Percentiles rank a stretch among this genome's conserved stretches.
These are phyloP conservation scores for Todus mexicanus DNA, from an alignment of 2,797 vertebrate species.

Conservation along the genomic window DNA sequence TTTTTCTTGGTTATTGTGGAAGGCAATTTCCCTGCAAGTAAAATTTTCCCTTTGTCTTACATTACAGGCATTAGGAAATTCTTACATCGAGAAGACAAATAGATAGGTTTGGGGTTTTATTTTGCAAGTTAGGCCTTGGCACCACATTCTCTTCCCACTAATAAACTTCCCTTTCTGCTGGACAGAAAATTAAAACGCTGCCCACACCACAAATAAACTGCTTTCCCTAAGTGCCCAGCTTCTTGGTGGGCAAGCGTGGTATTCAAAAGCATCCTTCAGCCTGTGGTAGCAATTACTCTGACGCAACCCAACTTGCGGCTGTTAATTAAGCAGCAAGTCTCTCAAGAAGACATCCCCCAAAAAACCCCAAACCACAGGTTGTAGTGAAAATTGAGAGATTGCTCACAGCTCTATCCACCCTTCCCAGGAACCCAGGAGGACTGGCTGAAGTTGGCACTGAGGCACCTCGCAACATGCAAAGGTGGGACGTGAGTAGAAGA, in stretches of 20 bases:
- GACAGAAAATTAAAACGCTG: background rate
- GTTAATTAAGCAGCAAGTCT: slow-evolving; percentile 36
- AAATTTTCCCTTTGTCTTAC: slow-evolving; percentile 56
- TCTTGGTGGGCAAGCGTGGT: slow-evolving; percentile 29
- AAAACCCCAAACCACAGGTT: background rate
- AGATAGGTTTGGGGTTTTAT: slow-evolving; percentile 35
- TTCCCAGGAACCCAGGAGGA: background rate
- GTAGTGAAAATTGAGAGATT: background rate
- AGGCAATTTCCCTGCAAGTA: slow-evolving; percentile 52
- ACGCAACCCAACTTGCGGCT: background rate
- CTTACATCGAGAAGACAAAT: slow-evolving; percentile 13
- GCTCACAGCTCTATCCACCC: background rate
- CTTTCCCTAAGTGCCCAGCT: background rate
- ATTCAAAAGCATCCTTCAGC: slow-evolving; percentile 7
- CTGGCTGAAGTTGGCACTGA: background rate
- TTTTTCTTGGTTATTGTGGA: slow-evolving; percentile 51
- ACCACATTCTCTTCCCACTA: background rate
- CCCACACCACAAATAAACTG: slow-evolving; percentile 28
- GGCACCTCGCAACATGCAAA: background rate
- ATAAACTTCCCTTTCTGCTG: slow-evolving; percentile 4
- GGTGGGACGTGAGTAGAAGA: background rate
- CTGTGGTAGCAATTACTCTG: slow-evolving; percentile 23
- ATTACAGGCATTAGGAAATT: slow-evolving; percentile 38
- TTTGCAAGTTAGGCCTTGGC: slow-evolving; percentile 19
- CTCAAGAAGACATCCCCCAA: background rate